A percentile compares a stretch with the other conserved stretches of the same genome.
Conservation (phyloP, 2,113 vertebrate species). For the Channa maculata region DNA sequence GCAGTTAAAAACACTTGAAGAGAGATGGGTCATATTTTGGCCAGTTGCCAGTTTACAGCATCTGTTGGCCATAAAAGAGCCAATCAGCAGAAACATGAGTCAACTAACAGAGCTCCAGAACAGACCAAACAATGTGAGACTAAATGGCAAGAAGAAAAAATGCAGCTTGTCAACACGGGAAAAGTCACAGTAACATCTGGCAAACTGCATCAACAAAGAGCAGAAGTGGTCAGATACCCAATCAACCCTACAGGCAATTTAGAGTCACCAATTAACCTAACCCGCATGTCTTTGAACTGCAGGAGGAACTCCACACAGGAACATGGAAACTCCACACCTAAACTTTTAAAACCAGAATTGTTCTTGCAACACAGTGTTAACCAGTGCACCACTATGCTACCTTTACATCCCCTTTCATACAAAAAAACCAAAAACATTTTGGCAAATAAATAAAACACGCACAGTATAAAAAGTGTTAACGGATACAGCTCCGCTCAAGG, state of each 20-base stretch:
- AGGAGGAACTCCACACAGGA: too few relatives aligned
- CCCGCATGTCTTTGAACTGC: too few relatives aligned
- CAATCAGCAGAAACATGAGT: slow-evolving; percentile 45
- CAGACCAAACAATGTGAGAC: slow-evolving; percentile 23
- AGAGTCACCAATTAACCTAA: too few relatives aligned
- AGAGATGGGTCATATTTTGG: slow-evolving; percentile 31
- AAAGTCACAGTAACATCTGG: slow-evolving; percentile 34
- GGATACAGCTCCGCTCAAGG: neutral
- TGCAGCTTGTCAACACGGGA: neutral
- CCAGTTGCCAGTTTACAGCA: slow-evolving; percentile 34
- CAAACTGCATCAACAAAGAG: neutral
- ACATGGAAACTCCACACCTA: too few relatives aligned
- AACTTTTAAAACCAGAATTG: too few relatives aligned
- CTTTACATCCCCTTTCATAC: too few relatives aligned
- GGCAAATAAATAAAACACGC: too few relatives aligned
- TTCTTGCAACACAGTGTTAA: too few relatives aligned
- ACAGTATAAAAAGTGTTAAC: neutral
- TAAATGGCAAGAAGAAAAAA: neutral
- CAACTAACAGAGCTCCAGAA: slow-evolving; percentile 17
- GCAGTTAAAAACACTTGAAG: neutral
- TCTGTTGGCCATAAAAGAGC: slow-evolving; percentile 50
- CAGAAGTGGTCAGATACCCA: neutral
- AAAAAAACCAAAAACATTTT: too few relatives aligned
- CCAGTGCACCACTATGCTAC: too few relatives aligned
- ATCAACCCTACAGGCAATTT: too few relatives aligned